Evolutionary conservation across 2,797 vertebrate genomes (phyloP).

Genomic region (Hoplostethus atlanticus): DNA sequence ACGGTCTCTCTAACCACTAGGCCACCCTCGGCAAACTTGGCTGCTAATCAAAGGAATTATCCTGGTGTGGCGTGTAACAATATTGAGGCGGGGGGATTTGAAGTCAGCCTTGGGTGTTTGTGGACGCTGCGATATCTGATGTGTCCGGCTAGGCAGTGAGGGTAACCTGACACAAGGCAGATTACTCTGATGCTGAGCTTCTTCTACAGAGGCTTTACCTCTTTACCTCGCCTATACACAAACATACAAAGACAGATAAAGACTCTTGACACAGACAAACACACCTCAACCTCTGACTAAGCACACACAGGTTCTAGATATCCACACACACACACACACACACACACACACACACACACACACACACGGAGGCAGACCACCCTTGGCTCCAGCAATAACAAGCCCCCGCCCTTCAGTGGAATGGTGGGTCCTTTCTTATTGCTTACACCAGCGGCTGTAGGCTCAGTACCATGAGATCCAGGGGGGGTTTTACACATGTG

Average conservation of each 20-base stretch:
- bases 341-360: conserved; percentile 3
- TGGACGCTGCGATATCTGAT: conserved; percentile 30
- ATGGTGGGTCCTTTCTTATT: conserved; percentile 47
- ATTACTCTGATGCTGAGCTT: conserved; percentile 49
- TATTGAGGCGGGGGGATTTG: conserved; percentile 5
- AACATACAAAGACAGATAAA: conserved; percentile 36
- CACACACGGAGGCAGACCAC: conserved; percentile 54
- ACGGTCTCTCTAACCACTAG: conserved; percentile 16
- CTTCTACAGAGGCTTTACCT: conserved; percentile 30
- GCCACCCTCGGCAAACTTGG: conserved; percentile 27
- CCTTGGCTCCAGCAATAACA: conserved; percentile 64
- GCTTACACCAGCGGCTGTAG: conserved; percentile 6
- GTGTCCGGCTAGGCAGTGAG: conserved; percentile 25
- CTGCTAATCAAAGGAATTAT: conserved; percentile 13
- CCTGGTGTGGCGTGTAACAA: not conserved
- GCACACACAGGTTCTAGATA: conserved; percentile 19
- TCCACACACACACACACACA: not conserved
- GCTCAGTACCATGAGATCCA: not conserved
- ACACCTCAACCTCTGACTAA: conserved; percentile 4
- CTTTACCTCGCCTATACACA: conserved; percentile 26
- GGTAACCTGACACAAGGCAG: conserved; percentile 49
- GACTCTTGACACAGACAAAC: conserved; percentile 14
- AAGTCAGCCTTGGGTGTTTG: conserved; percentile 36
- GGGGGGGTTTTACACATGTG: not conserved
- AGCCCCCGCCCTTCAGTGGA: conserved; percentile 69